A percentile compares a stretch with the other conserved stretches of the same genome.
phyloP scores from a whole-genome alignment of 2,113 vertebrate species.

The Myotis davidii region DNA sequence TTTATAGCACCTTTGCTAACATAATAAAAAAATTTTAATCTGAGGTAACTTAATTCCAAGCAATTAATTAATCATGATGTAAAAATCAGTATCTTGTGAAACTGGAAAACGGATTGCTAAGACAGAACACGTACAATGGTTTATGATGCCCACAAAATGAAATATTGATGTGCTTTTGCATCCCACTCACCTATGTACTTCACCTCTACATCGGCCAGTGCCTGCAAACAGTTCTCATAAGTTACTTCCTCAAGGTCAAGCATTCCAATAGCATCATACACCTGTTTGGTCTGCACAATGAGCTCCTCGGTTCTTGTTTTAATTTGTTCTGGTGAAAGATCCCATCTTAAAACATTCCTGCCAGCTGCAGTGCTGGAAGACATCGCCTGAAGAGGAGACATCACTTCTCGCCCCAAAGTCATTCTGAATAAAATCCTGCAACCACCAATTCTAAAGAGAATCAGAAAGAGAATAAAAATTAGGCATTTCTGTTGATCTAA shows the following conservation, averaged over 20 bases:
- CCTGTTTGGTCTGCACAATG: conserved; percentile 88
- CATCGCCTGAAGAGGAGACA: conserved; percentile 73
- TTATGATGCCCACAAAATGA: not conserved
- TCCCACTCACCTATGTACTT: conserved; percentile 90
- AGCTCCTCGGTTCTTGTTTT: conserved; percentile 87
- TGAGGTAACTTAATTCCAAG: conserved; percentile 47
- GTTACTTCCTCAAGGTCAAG: conserved; percentile 89
- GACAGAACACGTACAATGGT: not conserved
- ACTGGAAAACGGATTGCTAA: not conserved
- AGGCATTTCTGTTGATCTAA: not conserved
- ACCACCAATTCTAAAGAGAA: conserved; percentile 82
- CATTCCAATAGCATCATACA: conserved; percentile 89
- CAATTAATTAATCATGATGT: not conserved
- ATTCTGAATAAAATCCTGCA: conserved; percentile 84
- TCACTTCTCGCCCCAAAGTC: conserved; percentile 87
- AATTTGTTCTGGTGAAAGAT: conserved; percentile 92
- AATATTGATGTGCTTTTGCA: not conserved
- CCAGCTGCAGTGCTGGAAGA: conserved; percentile 79
- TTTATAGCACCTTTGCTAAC: not conserved
- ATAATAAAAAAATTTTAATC: not conserved
- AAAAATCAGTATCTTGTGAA: conserved; percentile 51
- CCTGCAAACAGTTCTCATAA: conserved; percentile 90
- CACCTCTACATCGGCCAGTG: conserved; percentile 90
- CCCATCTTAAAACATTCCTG: conserved; percentile 90
- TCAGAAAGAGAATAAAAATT: conserved; percentile 5